Evolutionary conservation across 2,113 vertebrate genomes (phyloP), one percentile per base, ranked within the genome.

Genomic region (Ariopsis seemanni): DNA sequence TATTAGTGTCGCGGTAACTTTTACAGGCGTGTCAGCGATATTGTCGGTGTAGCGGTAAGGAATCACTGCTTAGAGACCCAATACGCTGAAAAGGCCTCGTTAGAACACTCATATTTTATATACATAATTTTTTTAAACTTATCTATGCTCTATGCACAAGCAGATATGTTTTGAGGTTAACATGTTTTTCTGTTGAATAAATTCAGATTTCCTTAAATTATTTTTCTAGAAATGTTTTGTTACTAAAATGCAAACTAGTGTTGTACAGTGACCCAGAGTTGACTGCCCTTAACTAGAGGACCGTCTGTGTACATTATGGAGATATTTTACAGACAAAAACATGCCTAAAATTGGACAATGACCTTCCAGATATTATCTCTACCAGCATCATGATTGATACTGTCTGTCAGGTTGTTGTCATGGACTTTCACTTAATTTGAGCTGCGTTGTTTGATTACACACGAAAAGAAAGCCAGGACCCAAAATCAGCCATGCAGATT

Each of bases 181-280:
- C 1, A 34, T 34, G 34, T 34, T 34, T 34, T 2, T 34, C 34
- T 79, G 25, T 52, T 81, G 34, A 90, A 85, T 84, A 85, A 86
- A 91, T 86, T 90, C 91, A 90, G 18, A 90, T 91, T 93, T 95
- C 93, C 93, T 93, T n/a, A 42, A 58, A 93, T 94, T 94, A 93
- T 95, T 88, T 86, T 67, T n/a, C n/a, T 81, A 57, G 85, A 91
- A 91, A 89, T 85, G 62, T 82, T 78, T 89, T 89, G 88, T 90
- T 86, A 91, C 60, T 72, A 85, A 42, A 90, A 85, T 85, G 84
- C 65, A 53, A 52, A 50, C 48, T 58, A 85, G 87, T 55, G 69
- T 15, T 50, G 67, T 87, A 85, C 87, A 53, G 20, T 90, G 87
- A 65, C 89, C 60, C 74, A 57, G 71, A 83, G 78, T 71, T 71